Base-by-base conservation (phyloP, 2,888 invertebrate species). In the Drosophila conformis region DNA sequence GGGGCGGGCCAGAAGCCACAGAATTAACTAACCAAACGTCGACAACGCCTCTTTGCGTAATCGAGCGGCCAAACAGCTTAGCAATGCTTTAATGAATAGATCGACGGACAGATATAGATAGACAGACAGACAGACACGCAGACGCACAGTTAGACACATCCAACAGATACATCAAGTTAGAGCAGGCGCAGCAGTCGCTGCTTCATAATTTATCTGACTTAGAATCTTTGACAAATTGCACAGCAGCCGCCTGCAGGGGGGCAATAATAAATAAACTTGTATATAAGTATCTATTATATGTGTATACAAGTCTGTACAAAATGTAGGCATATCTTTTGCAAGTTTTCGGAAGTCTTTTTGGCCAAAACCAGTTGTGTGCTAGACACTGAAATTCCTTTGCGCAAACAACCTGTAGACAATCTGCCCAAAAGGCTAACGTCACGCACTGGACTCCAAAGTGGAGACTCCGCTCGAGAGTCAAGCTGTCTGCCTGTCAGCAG, bases 161-260 rank as follows among this genome's bases (percentile, higher is more conserved):
- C 77, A 78, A 71, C 59, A 79, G 76, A 78, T 75, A 79, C 68
- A 79, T 79, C 76, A 79, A 69, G 56, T 54, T 42, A 46, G 29
- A 48, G 46, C 25, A 46, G 25, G 46, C 25, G 46, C 46, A 46
- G 21, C 49, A 40, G 49, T 49, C 56, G 60, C 70, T 54, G 76
- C 74, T 72, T 83, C 80, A 78, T 83, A 76, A 83, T 83, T 82
- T 83, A 85, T 81, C 78, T 69, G 80, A 78, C 77, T 85, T 75
- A 85, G 84, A 82, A 83, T 78, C 80, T 74, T 77, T 83, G 83
- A 85, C 86, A 85, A 85, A 85, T 85, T 83, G 81, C 73, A 76
- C 74, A 80, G 69, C 76, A 78, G 71, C 69, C 52, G 35, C 48
- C 53, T 48, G 68, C 67, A 56, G 52, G 67, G 64, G 59, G 69